A percentile compares a stretch with the other conserved stretches of the same genome.
Conservation (phyloP, 2,797 vertebrate species). For the Pseudomugil gertrudae region DNA sequence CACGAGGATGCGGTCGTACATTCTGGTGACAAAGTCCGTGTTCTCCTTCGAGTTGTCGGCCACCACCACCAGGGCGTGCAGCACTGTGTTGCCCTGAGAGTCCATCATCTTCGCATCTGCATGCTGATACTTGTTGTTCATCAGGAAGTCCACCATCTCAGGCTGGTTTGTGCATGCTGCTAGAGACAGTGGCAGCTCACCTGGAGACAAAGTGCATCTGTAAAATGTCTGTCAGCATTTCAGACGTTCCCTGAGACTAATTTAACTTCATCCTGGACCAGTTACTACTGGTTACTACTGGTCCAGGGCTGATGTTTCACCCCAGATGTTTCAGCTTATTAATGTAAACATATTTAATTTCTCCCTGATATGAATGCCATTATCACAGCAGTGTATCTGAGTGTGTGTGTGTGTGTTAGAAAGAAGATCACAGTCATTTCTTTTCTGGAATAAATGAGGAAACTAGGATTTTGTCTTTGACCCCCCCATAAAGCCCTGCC, state of each 20-base stretch:
- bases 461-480: too few species aligned
- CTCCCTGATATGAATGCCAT: too few species aligned
- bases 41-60: conserved; percentile 89
- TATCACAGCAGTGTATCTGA: too few species aligned
- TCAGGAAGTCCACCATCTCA: conserved; percentile 88
- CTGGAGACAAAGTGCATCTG: conserved; percentile 63
- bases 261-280: not conserved
- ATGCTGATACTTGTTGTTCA: conserved; percentile 84
- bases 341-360: too few species aligned
- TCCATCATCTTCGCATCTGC: conserved; percentile 81
- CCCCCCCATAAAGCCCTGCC: too few species aligned
- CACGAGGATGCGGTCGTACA: conserved; percentile 91
- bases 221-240: not conserved
- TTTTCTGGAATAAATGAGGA: too few species aligned
- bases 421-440: too few species aligned
- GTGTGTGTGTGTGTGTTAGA: too few species aligned
- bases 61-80: conserved; percentile 91
- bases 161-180: conserved; percentile 97
- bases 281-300: too few species aligned
- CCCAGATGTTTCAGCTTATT: too few species aligned
- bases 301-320: too few species aligned
- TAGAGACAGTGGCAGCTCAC: conserved; percentile 92
- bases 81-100: conserved; percentile 91
- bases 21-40: conserved; percentile 89
- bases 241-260: not conserved